phyloP scores from a whole-genome alignment of 1,140 invertebrate genomes.

The Drosophila lowei region DNA sequence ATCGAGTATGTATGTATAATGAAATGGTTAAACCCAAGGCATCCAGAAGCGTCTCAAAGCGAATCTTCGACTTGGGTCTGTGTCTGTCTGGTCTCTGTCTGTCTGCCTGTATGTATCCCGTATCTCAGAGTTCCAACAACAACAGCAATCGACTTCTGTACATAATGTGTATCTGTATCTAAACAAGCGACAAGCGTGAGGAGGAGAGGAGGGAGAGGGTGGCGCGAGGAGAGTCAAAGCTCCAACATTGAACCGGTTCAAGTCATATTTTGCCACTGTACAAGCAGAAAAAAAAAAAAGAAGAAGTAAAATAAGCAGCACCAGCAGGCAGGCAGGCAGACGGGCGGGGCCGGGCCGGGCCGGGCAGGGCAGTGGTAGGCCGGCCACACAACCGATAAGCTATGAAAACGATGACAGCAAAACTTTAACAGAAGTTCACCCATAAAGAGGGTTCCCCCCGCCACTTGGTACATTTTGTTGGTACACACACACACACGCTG shows the following conservation, averaged over 20 bases:
- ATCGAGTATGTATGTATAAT: constrained; percentile 22
- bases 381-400: constrained; percentile 22
- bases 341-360: constrained; percentile 4
- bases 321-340: constrained; percentile 27
- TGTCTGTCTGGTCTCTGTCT: constrained; percentile 19
- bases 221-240: constrained; percentile 36
- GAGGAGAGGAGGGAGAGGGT: constrained; percentile 5
- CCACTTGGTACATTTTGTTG: too few species aligned
- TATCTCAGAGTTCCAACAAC: constrained; percentile 52
- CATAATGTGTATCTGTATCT: constrained; percentile 75
- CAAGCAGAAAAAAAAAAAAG: constrained; percentile 10
- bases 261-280: constrained; percentile 70
- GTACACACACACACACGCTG: neutral
- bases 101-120: constrained; percentile 10
- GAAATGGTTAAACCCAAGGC: constrained; percentile 40
- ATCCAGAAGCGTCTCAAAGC: constrained; percentile 37
- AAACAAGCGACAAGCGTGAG: constrained; percentile 40
- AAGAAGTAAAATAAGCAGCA: constrained; percentile 16
- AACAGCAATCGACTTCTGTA: constrained; percentile 56
- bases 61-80: constrained; percentile 28
- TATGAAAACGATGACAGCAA: constrained; percentile 44
- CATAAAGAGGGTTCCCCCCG: neutral
- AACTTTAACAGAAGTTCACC: constrained; percentile 23
- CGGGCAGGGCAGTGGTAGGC: neutral
- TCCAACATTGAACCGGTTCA: constrained; percentile 69